Evolutionary conservation across 1,140 invertebrate genomes (phyloP).

Genomic region (Bombus affinis): DNA sequence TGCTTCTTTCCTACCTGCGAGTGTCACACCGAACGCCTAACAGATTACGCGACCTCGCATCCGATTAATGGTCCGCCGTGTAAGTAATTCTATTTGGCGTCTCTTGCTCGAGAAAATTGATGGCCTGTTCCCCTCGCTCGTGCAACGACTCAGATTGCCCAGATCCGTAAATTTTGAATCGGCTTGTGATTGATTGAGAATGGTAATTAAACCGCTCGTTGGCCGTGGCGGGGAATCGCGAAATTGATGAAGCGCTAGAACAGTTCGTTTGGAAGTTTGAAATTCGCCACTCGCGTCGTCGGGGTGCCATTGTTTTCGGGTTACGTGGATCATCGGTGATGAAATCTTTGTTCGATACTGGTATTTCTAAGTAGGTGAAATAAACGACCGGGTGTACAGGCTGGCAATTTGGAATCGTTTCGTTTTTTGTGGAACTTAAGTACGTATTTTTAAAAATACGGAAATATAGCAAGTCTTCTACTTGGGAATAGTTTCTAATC

Average conservation of each 20-base stretch:
- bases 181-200: neutral
- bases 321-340: neutral
- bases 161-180: neutral
- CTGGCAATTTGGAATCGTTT: too few relatives aligned
- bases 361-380: too few relatives aligned
- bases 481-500: too few relatives aligned
- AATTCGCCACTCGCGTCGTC: neutral
- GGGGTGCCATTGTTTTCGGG: neutral
- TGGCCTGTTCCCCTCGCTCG: neutral
- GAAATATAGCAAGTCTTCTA: too few relatives aligned
- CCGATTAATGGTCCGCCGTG: conserved; percentile 13
- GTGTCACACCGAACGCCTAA: conserved; percentile 3
- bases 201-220: conserved; percentile 17
- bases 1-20: conserved; percentile 46
- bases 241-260: neutral
- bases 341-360: too few relatives aligned
- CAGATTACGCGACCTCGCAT: conserved; percentile 3
- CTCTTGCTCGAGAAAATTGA: conserved; percentile 12
- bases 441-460: too few relatives aligned
- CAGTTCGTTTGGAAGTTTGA: neutral
- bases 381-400: too few relatives aligned
- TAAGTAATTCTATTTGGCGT: conserved; percentile 37
- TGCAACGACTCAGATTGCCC: neutral
- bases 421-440: too few relatives aligned
- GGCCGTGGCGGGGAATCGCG: neutral